Evolutionary conservation across 2,888 invertebrate genomes (phyloP).

Genomic region (Agonopterix alstromeriana): DNA sequence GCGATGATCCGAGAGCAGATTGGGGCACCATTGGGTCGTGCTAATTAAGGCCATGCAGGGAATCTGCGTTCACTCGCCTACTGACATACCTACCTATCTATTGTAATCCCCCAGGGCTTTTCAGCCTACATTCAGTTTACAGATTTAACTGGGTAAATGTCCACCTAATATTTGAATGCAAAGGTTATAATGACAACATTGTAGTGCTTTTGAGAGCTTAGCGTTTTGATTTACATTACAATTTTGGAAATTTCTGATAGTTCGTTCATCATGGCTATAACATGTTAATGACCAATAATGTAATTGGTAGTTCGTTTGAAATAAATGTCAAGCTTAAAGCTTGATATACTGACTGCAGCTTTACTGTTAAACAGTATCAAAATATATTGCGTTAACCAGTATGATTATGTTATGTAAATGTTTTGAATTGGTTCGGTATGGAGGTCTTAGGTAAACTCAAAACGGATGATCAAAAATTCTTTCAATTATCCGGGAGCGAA

Average conservation of each 20-base stretch:
- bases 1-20: conserved; percentile 63
- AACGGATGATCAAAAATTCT: conserved; percentile 32
- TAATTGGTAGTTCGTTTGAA: too few species aligned
- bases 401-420: background rate
- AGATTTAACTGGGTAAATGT: background rate
- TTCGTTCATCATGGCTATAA: too few species aligned
- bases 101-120: background rate
- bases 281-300: too few species aligned
- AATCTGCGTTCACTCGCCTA: background rate
- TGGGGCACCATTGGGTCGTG: conserved; percentile 36
- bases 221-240: too few species aligned
- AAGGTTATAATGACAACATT: too few species aligned
- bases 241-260: too few species aligned
- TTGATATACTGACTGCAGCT: too few species aligned
- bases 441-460: conserved; percentile 6
- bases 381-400: too few species aligned
- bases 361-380: too few species aligned
- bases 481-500: conserved; percentile 40
- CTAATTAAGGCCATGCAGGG: conserved; percentile 49
- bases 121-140: background rate
- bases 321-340: too few species aligned
- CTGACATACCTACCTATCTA: background rate
- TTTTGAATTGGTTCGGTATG: background rate
- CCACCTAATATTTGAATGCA: background rate
- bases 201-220: too few species aligned